Base-by-base conservation (phyloP, 2,113 vertebrate species). In the Vulpes vulpes region DNA sequence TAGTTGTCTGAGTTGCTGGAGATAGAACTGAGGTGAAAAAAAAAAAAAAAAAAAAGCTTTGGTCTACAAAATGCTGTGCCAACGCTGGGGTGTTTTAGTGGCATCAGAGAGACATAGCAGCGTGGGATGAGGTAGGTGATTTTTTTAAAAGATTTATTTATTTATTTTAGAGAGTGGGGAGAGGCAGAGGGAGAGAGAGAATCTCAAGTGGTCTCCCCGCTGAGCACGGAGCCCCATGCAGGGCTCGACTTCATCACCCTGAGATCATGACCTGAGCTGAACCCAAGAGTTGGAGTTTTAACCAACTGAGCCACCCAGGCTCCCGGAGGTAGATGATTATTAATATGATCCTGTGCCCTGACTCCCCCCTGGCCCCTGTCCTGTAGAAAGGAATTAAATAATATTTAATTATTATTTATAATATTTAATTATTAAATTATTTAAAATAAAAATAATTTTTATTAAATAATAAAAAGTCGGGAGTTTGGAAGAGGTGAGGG, bases 51-150 rank as follows among this genome's bases (percentile, higher is more conserved):
- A 81, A 84, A 16, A 82, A 65, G 23, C 32, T 51, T 73, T 65
- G 57, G 12, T n/a, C 80, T 57, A 35, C 5, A 67, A 60, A 80
- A 78, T 32, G 23, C 32, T 27, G 1, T 3, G 25, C 25, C 22
- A 25, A 5, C 17, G 19, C 55, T 19, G 17, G 23, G 9, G 7
- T 2, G 8, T 8, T 0, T 27, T 3, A 12, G 30, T 11, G 43
- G 14, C 30, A 1, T 0, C 11, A 64, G 71, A n/a, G 49, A 38
- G 8, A 25, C 22, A 0, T 5, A 2, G 5, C 16, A 49, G 20
- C 3, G 7, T 49, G 79, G 2, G 16, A 91, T 11, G 32, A 16
- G 83, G 35, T 5, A 10, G 53, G 12, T 0, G 0, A 1, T 94
- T 11, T 57, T 59, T 59, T 59, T 2, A 19, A 59, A 69, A 69